phyloP scores from a whole-genome alignment of 2,113 vertebrate species.

The Donacobius atricapilla region DNA sequence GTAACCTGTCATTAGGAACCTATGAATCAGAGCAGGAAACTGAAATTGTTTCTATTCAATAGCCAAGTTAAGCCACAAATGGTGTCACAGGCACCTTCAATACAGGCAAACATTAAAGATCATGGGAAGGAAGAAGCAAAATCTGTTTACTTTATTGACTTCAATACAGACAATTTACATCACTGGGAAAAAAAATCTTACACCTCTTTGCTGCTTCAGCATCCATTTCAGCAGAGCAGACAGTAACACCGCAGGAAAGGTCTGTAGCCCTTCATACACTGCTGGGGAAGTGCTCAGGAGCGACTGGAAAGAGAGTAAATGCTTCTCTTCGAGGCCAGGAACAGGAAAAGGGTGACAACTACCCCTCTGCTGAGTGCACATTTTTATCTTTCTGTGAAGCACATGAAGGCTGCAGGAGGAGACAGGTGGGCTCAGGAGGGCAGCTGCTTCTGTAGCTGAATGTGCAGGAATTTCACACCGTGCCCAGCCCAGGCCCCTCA shows the following conservation, averaged over 20 bases:
- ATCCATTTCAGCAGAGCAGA: not conserved
- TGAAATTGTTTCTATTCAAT: not conserved
- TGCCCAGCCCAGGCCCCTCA: not conserved
- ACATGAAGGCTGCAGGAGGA: not conserved
- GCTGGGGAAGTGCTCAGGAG: not conserved
- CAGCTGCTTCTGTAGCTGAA: not conserved
- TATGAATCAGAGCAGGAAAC: not conserved
- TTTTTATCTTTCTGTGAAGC: not conserved
- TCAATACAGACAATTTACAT: not conserved
- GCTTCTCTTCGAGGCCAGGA: not conserved
- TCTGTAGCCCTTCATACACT: not conserved
- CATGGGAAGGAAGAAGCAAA: not conserved
- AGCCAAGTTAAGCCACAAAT: not conserved
- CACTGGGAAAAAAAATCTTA: not conserved
- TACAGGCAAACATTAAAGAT: not conserved
- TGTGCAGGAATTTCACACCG: accelerated
- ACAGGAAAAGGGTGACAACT: not conserved
- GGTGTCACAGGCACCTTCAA: not conserved
- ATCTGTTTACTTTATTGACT: not conserved
- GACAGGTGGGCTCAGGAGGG: not conserved
- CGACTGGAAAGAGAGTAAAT: not conserved
- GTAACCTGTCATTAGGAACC: not conserved
- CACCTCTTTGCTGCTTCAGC: not conserved
- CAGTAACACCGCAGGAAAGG: not conserved
- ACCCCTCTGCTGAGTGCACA: not conserved